Evolutionary conservation across 1,140 invertebrate species (phyloP), one percentile per base, ranked within the genome.

Genomic region (Scaptomyza hsui): DNA sequence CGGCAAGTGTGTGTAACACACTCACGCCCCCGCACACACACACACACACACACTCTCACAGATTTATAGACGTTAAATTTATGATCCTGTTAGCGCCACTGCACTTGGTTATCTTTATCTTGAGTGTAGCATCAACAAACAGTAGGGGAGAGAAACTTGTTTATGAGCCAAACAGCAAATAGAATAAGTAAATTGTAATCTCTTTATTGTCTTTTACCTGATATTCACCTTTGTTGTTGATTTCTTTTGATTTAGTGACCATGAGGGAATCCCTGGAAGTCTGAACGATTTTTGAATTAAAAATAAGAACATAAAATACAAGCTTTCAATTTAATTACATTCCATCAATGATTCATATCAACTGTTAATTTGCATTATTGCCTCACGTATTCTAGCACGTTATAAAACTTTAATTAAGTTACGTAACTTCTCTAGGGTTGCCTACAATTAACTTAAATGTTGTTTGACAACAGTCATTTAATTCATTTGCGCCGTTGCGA

Each of bases 51-150:
- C 35, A 29, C 32, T 44, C 57, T 15, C 42, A 48, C 15, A 16
- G 45, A 89, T 89, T 89, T 78, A 86, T 89, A 89, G n/a, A 89
- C 72, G 63, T 64, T 75, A 60, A 70, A 86, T 86, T 89, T 89
- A 86, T 86, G 83, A 72, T 86, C 83, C 82, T 86, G 82, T 89
- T 86, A 86, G 82, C 83, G 82, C 82, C 82, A 86, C 82, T 88
- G 82, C 83, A 75, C 64, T 75, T 69, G 68, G 60, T 39, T 71
- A 71, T 65, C 64, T 65, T 51, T 48, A 5, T 85, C 67, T 70
- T 18, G 15, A 39, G 41, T 65, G 53, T 47, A 72, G 67, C 59
- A 81, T 81, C 74, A 48, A 29, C 49, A 56, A 32, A 13, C 32
- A 9, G 19, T 15, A 52, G 37, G 26, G 16, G 53, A 51, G 63